These are phyloP conservation scores for Toxotes lorentzi DNA, from an alignment of 2,797 vertebrate species.

Conservation along the genomic window DNA sequence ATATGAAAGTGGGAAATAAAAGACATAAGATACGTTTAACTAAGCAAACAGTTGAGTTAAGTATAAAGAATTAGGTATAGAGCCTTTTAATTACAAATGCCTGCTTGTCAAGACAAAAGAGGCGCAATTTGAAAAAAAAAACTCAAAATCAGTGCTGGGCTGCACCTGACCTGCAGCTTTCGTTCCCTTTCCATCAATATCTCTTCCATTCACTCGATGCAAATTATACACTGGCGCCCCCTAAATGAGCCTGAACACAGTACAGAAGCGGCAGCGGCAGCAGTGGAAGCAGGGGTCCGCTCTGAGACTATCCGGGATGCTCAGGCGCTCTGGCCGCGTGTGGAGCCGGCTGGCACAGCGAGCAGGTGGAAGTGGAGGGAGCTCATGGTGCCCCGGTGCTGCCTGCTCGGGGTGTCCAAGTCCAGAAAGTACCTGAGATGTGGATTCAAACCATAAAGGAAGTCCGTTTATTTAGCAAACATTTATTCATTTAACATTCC, in stretches of 20 bases:
- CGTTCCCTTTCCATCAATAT: slow-evolving; percentile 5
- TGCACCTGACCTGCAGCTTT: slow-evolving; percentile 32
- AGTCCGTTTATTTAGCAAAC: neutral
- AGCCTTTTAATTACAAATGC: neutral
- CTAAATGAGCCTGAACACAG: slow-evolving; percentile 66
- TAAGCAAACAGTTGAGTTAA: neutral
- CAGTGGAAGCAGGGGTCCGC: neutral
- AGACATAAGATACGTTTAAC: neutral
- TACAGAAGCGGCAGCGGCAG: slow-evolving; percentile 38
- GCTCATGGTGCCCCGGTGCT: slow-evolving; percentile 1
- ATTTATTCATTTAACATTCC: slow-evolving; percentile 1
- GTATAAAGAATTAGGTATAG: neutral
- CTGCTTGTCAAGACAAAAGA: neutral
- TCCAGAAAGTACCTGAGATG: neutral
- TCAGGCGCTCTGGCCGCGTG: slow-evolving; percentile 16
- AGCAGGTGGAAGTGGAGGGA: neutral
- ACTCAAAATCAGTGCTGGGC: slow-evolving; percentile 1
- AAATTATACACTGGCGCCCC: slow-evolving; percentile 79
- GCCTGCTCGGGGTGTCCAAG: neutral
- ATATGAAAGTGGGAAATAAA: neutral
- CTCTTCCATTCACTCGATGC: slow-evolving; percentile 28
- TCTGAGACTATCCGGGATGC: neutral
- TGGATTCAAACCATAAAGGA: neutral
- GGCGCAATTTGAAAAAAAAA: neutral
- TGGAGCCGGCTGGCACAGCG: neutral